phyloP scores from a whole-genome alignment of 2,797 vertebrate genomes.

The Cygnus olor region DNA sequence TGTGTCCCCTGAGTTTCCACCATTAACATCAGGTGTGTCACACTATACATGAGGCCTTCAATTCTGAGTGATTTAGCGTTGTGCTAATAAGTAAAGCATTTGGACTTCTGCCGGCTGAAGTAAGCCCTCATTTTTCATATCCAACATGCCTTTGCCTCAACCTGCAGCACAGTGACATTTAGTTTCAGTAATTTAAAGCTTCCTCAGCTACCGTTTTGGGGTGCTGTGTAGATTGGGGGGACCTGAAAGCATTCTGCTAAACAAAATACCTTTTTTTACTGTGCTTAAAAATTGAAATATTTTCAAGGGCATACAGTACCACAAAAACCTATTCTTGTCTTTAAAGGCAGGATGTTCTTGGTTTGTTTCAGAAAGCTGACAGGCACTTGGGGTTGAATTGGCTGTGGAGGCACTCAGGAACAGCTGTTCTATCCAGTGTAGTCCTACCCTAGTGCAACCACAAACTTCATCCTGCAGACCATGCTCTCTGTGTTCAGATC shows the following conservation, averaged over 20 bases:
- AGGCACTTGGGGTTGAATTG: not conserved
- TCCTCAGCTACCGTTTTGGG: not conserved
- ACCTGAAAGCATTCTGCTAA: not conserved
- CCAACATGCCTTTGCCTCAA: not conserved
- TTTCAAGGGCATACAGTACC: not conserved
- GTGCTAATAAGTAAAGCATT: not conserved
- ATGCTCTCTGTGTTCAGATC: not conserved
- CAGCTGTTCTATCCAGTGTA: not conserved
- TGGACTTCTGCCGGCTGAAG: not conserved
- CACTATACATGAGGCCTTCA: not conserved
- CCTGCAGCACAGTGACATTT: not conserved
- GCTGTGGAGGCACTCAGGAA: not conserved
- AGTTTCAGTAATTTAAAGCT: not conserved
- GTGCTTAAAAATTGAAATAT: not conserved
- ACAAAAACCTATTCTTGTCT: not conserved
- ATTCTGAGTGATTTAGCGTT: not conserved
- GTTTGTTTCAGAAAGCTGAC: not conserved
- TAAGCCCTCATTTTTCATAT: not conserved
- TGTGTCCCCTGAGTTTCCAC: not conserved
- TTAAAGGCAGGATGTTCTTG: not conserved
- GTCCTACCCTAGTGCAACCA: not conserved
- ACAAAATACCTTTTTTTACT: not conserved
- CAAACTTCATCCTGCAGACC: not conserved
- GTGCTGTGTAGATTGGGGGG: not conserved
- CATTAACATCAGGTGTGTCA: fast-evolving